A percentile compares a stretch with the other conserved stretches of the same genome.
These are phyloP conservation scores for Sclerurus mexicanus DNA, from an alignment of 2,113 vertebrate species.

Conservation along the genomic window DNA sequence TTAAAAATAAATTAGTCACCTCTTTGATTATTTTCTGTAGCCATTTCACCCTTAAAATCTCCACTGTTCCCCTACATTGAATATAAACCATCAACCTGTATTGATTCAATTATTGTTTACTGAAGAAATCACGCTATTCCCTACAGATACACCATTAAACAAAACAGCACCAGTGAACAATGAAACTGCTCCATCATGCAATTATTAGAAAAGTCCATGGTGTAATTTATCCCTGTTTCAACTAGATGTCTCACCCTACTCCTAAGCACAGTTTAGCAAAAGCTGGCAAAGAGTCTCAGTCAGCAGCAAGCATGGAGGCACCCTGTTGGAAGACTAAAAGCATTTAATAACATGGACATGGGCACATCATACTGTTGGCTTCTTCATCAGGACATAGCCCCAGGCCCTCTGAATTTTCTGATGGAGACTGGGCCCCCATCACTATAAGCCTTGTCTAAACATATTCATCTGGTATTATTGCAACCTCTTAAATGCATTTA, in stretches of 20 bases:
- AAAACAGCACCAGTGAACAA: neutral
- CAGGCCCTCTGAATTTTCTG: neutral
- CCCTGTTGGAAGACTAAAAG: neutral
- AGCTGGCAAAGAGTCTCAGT: neutral
- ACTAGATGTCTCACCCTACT: neutral
- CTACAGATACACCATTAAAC: neutral
- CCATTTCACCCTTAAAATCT: neutral
- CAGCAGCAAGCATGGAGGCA: neutral
- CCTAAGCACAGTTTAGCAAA: neutral
- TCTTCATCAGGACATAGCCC: neutral
- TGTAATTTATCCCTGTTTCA: neutral
- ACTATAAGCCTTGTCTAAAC: neutral
- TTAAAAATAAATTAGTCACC: neutral
- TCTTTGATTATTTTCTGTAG: neutral
- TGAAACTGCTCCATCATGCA: neutral
- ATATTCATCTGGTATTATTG: neutral
- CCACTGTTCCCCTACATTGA: neutral
- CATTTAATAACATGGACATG: neutral
- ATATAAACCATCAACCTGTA: neutral
- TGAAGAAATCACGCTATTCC: neutral
- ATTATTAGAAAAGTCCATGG: neutral
- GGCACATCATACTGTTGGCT: neutral
- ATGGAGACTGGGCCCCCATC: neutral
- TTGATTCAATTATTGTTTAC: neutral
- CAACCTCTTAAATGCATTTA: neutral